Base-by-base conservation (phyloP, 2,113 vertebrate genomes). In the Phasianus colchicus region DNA sequence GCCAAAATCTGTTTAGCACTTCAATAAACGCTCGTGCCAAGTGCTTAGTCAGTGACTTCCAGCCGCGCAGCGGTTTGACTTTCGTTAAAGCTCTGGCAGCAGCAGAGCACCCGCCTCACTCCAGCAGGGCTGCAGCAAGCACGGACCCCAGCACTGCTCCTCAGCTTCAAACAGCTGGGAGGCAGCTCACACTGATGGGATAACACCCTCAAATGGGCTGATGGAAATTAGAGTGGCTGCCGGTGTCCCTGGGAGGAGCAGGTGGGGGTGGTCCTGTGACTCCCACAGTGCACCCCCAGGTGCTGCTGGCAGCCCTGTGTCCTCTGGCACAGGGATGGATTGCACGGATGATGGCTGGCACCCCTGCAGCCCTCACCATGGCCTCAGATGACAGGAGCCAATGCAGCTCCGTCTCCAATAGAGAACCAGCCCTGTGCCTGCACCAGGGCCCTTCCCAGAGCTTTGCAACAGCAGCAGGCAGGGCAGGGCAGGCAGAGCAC, bases 11-110 rank as follows among this genome's bases (percentile, higher is more conserved):
- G 60, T 95, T 95, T 92, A 95, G 96, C 89, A 38, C 91, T 95
- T 83, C 94, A 84, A 95, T 86, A 94, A 29, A 2, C 3, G 29
- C 83, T 43, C 3, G 29, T 93, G 96, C 96, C 96, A 96, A 96
- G 86, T 96, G 96, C 94, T 96, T 95, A 90, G 94, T 96, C 96
- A 96, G 94, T 66, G 93, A 90, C 93, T 95, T 86, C 72, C 89
- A 95, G 89, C 92, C 80, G 27, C 13, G 90, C 94, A 88, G 92
- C 10, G 90, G 79, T 95, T 92, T 88, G 90, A 95, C 94, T 94
- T 92, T 83, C 36, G 7, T 93, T 83, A 92, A 83, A 95, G 83
- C 92, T 75, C 91, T 92, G 92, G 60, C 74, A 90, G 86, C 7
- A 40, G 83, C 76, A 3, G 5, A 40, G 38, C 61, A 19, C 61